phyloP scores from a whole-genome alignment of 2,888 invertebrate genomes.

The Pterostichus madidus region DNA sequence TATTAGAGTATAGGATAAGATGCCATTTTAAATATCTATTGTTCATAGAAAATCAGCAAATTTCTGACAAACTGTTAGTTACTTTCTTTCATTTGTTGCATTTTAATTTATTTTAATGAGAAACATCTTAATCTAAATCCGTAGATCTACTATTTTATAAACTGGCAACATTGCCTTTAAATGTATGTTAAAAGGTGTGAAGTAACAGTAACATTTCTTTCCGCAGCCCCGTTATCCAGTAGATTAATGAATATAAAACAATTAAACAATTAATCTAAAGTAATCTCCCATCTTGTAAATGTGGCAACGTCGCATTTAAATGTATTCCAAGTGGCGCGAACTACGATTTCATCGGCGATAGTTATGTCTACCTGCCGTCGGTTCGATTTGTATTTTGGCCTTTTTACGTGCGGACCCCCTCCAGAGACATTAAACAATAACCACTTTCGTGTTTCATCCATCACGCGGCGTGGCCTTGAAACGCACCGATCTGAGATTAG shows the following conservation, averaged over 20 bases:
- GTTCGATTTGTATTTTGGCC: slow-evolving; percentile 72
- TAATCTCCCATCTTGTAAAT: slow-evolving; percentile 15
- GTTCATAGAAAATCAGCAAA: too few relatives aligned
- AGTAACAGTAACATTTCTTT: too few relatives aligned
- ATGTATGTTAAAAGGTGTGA: too few relatives aligned
- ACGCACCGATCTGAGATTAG: slow-evolving; percentile 74
- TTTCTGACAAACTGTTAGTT: too few relatives aligned
- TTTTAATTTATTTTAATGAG: too few relatives aligned
- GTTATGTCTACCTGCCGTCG: slow-evolving; percentile 71
- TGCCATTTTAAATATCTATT: too few relatives aligned
- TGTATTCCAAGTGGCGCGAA: slow-evolving; percentile 36
- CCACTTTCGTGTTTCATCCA: slow-evolving; percentile 77
- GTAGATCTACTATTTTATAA: too few relatives aligned
- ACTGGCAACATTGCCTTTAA: too few relatives aligned
- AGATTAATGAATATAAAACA: slow-evolving; percentile 12
- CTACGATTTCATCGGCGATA: slow-evolving; percentile 52
- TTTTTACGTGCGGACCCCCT: slow-evolving; percentile 74
- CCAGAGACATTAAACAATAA: slow-evolving; percentile 77
- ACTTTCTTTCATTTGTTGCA: too few relatives aligned
- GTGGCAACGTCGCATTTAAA: slow-evolving; percentile 22
- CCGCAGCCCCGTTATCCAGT: not conserved
- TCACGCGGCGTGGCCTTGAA: slow-evolving; percentile 71
- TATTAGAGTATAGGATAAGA: too few relatives aligned
- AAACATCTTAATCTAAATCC: too few relatives aligned
- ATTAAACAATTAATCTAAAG: slow-evolving; percentile 4